Evolutionary conservation across 2,888 invertebrate species (phyloP), one percentile per base, ranked within the genome.

Genomic region (Tenthredo mesomela): DNA sequence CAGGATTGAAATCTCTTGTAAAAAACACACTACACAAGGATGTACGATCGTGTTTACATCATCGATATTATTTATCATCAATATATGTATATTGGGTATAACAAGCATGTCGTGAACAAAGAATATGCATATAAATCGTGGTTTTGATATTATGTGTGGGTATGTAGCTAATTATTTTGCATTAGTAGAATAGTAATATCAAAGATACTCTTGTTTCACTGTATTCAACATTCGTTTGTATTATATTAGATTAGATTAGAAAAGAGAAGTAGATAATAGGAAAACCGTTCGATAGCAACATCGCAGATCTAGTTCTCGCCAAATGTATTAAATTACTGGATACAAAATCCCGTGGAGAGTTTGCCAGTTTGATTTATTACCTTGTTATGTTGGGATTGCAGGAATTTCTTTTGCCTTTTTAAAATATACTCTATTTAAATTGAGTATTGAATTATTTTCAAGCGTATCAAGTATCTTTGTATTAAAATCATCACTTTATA

Each of bases 271-370:
- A 54, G 18, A 25, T 75, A 40, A 25, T 21, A 25, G 25, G 1
- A 29, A 73, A 43, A 47, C 25, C 25, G 40, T n/a, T 73, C 12
- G 43, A 77, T 29, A 77, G 7, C 40, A 15, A 73, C 33, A 77
- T 77, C 29, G 73, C 25, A 25, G 10, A 75, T 47, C 43, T 75
- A 54, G 21, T 77, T 50, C 29, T 43, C 21, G 40, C 25, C n/a
- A 73, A 73, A 18, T 29, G 33, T 77, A 77, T 54, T 21, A 18
- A 54, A 54, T 77, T 77, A 73, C 73, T 43, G 1, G 77, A 77
- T 54, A 33, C 9, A 29, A n/a, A 33, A 77, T 29, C 7, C 77
- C 25, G 7, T 10, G 29, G 77, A 50, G 29, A 77, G 50, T 54
- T 67, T 12, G 15, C 2, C 12, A 33, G 71, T 73, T 43, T 40